Evolutionary conservation across 2,888 invertebrate genomes (phyloP).

Genomic region (Tillus elongatus): DNA sequence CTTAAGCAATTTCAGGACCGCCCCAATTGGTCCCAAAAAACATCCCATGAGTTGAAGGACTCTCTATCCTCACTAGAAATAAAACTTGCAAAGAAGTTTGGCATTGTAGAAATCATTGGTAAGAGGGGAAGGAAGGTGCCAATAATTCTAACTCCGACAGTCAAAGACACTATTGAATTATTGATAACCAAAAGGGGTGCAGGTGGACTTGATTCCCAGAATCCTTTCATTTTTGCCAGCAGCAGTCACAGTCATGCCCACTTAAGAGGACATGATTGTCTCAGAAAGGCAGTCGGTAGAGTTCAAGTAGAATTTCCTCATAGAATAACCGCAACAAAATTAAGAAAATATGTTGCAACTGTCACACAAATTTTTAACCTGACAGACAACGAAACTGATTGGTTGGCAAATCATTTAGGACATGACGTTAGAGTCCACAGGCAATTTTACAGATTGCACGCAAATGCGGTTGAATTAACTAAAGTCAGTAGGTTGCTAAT

Average conservation of each 20-base stretch:
- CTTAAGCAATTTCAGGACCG: too few relatives aligned
- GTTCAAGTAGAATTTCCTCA: conserved; percentile 5
- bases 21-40: too few relatives aligned
- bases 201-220: background rate
- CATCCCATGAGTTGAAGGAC: too few relatives aligned
- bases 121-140: conserved; percentile 11
- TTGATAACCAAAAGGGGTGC: background rate
- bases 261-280: conserved; percentile 5
- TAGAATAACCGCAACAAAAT: conserved; percentile 8
- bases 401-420: conserved; percentile 2
- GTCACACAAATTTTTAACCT: conserved; percentile 11
- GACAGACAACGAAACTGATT: conserved; percentile 11
- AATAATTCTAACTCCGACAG: conserved; percentile 8
- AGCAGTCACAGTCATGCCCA: background rate
- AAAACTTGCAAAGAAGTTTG: conserved; percentile 9
- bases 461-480: conserved; percentile 10
- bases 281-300: background rate
- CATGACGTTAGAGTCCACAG: conserved; percentile 11
- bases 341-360: too few relatives aligned
- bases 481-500: conserved; percentile 13
- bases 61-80: conserved; percentile 11
- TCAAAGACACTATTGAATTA: conserved; percentile 11
- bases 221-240: conserved; percentile 5
- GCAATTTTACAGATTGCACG: conserved; percentile 12
- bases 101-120: conserved; percentile 10